Evolutionary conservation across 2,113 vertebrate species (phyloP).

Genomic region (Python bivittatus): DNA sequence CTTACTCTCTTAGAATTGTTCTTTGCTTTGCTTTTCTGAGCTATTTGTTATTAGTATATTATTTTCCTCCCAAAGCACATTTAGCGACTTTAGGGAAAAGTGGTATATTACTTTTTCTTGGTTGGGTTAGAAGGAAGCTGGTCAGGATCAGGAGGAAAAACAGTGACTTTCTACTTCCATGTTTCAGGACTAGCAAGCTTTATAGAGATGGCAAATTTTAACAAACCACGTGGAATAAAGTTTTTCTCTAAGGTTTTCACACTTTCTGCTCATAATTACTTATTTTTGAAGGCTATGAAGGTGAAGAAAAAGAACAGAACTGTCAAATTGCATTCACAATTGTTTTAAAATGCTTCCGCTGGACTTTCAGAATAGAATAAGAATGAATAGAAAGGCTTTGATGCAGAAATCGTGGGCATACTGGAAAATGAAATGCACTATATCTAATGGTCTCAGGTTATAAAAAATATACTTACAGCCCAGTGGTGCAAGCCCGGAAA

Average conservation of each 20-base stretch:
- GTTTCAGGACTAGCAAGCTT: neutral
- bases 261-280: neutral
- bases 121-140: neutral
- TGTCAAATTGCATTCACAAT: neutral
- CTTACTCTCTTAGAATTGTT: neutral
- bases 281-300: fast-evolving
- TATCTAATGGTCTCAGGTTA: neutral
- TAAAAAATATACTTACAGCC: neutral
- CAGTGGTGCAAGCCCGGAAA: neutral
- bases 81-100: fast-evolving
- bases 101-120: neutral
- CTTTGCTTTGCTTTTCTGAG: neutral
- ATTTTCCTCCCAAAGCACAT: neutral
- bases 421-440: neutral
- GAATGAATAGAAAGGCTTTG: neutral
- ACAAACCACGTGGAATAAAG: neutral
- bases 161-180: neutral
- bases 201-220: neutral
- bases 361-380: neutral
- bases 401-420: neutral
- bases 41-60: neutral
- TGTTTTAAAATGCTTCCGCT: neutral
- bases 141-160: fast-evolving
- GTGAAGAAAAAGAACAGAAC: neutral
- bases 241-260: neutral